A percentile compares a stretch with the other conserved stretches of the same genome.
Evolutionary conservation across 2,888 invertebrate genomes (phyloP).

Genomic region (Tachina lurida): DNA sequence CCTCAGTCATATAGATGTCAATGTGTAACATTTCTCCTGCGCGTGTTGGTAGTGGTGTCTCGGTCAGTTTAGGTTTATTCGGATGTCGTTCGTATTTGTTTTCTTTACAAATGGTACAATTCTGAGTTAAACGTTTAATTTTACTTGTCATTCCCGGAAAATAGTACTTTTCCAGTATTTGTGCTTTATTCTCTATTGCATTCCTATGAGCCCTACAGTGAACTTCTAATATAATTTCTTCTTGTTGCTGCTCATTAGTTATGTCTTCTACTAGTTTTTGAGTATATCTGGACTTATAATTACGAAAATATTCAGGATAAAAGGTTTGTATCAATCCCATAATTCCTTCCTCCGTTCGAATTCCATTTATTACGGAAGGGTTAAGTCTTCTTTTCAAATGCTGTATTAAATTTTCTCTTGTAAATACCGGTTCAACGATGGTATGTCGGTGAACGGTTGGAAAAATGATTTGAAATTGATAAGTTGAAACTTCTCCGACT

Average conservation of each 20-base stretch:
- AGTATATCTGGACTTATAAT: slow-evolving; percentile 35
- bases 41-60: background rate
- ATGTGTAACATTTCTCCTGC: background rate
- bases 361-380: slow-evolving; percentile 45
- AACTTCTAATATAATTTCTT: background rate
- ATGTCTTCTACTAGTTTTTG: slow-evolving; percentile 33
- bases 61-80: slow-evolving; percentile 1
- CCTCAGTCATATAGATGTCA: background rate
- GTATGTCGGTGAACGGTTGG: background rate
- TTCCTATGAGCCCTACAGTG: background rate
- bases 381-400: slow-evolving; percentile 33
- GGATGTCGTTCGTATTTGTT: background rate
- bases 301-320: slow-evolving; percentile 3
- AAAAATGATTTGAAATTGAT: slow-evolving; percentile 34
- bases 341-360: slow-evolving; percentile 12
- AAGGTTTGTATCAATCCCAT: slow-evolving; percentile 9
- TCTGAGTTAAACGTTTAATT: background rate
- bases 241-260: slow-evolving; percentile 33
- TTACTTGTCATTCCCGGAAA: background rate
- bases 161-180: background rate
- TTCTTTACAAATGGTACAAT: background rate
- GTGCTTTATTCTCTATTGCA: background rate
- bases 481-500: background rate
- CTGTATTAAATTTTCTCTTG: slow-evolving; percentile 20
- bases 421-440: slow-evolving; percentile 20